Percentiles rank a stretch among this genome's conserved stretches.
Evolutionary conservation across 2,113 vertebrate genomes (phyloP).

Genomic region (Paraplagusia blochii): DNA sequence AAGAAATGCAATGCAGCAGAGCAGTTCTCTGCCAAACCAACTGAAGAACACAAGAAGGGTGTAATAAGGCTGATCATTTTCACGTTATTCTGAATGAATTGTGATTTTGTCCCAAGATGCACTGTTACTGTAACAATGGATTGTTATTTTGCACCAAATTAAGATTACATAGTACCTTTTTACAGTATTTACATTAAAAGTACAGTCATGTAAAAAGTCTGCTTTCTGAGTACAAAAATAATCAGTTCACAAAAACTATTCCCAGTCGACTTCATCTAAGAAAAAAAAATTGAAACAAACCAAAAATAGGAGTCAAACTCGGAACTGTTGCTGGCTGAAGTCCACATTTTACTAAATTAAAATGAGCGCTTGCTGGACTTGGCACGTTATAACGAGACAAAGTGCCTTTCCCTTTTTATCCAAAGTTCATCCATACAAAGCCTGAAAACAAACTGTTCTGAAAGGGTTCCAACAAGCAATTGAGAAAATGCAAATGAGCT

Average conservation of each 20-base stretch:
- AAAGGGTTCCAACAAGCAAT: slow-evolving; percentile 20
- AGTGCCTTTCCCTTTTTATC: slow-evolving; percentile 24
- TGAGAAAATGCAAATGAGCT: slow-evolving; percentile 30
- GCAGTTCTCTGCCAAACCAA: no score
- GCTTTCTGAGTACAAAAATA: no score
- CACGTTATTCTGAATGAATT: no score
- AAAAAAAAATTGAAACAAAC: neutral
- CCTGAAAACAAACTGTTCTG: slow-evolving; percentile 10
- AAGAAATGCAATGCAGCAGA: no score
- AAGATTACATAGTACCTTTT: no score
- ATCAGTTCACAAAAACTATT: neutral
- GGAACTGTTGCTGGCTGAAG: slow-evolving; percentile 13
- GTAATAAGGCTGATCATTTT: no score
- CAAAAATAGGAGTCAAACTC: neutral
- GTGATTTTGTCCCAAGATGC: no score
- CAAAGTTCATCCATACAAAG: slow-evolving; percentile 16
- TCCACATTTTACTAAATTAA: slow-evolving; percentile 37
- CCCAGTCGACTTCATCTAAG: neutral
- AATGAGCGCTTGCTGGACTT: slow-evolving; percentile 31
- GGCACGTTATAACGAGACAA: slow-evolving; percentile 15
- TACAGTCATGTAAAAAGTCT: no score
- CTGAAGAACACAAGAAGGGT: no score
- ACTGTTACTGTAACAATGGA: no score
- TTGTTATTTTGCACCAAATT: no score
- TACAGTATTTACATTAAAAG: no score